A percentile compares a stretch with the other conserved stretches of the same genome.
Evolutionary conservation across 2,888 invertebrate species (phyloP).

Genomic region (Andrena fulva): DNA sequence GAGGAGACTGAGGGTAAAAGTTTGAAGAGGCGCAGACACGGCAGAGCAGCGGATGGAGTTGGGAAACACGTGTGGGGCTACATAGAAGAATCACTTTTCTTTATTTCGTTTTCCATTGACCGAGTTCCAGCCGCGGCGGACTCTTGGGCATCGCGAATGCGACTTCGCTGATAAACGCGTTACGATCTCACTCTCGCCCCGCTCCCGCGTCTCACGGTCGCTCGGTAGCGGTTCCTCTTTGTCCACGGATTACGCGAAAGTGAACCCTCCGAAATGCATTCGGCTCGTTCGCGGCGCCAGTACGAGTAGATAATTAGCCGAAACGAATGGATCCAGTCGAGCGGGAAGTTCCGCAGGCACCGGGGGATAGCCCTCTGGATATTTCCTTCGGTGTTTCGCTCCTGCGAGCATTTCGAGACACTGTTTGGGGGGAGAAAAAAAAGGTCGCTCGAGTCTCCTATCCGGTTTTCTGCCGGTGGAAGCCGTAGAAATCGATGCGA

Average conservation of each 20-base stretch:
- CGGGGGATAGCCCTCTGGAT: not conserved
- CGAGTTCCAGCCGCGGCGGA: conserved; percentile 38
- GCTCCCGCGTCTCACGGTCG: conserved; percentile 20
- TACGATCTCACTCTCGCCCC: conserved; percentile 30
- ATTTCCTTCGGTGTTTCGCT: not conserved
- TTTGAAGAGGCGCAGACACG: too few relatives aligned
- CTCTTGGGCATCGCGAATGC: conserved; percentile 55
- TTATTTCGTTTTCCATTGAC: conserved; percentile 27
- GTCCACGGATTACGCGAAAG: conserved; percentile 25
- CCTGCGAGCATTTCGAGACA: not conserved
- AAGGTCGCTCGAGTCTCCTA: not conserved
- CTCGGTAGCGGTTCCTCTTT: conserved; percentile 22
- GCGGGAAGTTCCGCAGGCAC: conserved; percentile 2
- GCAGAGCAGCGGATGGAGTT: not conserved
- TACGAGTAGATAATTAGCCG: conserved; percentile 16
- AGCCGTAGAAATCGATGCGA: not conserved
- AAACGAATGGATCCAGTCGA: not conserved
- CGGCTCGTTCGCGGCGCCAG: conserved; percentile 1
- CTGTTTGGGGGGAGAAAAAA: not conserved
- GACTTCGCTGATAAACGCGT: conserved; percentile 53
- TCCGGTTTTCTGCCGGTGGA: not conserved
- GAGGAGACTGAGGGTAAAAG: too few relatives aligned
- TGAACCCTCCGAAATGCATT: conserved; percentile 30
- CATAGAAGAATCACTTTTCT: conserved; percentile 1
- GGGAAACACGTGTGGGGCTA: not conserved